Percentiles rank a stretch among this genome's conserved stretches.
phyloP scores from a whole-genome alignment of 2,888 invertebrate species.

The Melolontha melolontha region DNA sequence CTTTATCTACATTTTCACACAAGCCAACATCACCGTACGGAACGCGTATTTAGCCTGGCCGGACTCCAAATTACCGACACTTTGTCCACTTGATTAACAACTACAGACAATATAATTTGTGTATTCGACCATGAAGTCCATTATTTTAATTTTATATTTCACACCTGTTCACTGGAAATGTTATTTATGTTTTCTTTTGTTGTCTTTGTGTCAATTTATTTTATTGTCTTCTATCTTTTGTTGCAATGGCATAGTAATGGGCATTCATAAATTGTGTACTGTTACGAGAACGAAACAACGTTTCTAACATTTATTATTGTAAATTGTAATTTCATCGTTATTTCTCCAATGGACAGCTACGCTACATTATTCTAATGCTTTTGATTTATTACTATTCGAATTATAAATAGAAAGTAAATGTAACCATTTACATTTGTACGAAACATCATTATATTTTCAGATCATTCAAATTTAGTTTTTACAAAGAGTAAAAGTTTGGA shows the following conservation, averaged over 20 bases:
- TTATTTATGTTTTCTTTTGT: constrained; percentile 3
- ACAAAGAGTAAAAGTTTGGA: too few relatives aligned
- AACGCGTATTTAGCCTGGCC: constrained; percentile 33
- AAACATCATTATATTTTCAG: too few relatives aligned
- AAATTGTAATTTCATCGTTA: background rate
- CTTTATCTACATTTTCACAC: constrained; percentile 14
- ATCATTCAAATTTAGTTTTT: too few relatives aligned
- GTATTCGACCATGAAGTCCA: constrained; percentile 23
- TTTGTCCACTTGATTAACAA: constrained; percentile 40
- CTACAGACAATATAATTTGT: constrained; percentile 39
- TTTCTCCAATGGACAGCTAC: background rate
- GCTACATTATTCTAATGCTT: too few relatives aligned
- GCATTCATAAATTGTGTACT: background rate
- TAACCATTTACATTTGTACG: too few relatives aligned
- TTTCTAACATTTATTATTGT: too few relatives aligned
- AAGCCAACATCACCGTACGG: background rate
- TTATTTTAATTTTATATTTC: constrained; percentile 36
- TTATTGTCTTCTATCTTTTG: background rate
- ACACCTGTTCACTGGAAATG: constrained; percentile 32
- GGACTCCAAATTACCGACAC: constrained; percentile 34
- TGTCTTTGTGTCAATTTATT: background rate
- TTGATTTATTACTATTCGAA: too few relatives aligned
- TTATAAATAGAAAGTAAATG: too few relatives aligned
- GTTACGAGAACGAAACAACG: background rate
- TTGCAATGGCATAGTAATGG: constrained; percentile 11